Base-by-base conservation (phyloP, 2,888 invertebrate species). In the Steromphala cineraria region DNA sequence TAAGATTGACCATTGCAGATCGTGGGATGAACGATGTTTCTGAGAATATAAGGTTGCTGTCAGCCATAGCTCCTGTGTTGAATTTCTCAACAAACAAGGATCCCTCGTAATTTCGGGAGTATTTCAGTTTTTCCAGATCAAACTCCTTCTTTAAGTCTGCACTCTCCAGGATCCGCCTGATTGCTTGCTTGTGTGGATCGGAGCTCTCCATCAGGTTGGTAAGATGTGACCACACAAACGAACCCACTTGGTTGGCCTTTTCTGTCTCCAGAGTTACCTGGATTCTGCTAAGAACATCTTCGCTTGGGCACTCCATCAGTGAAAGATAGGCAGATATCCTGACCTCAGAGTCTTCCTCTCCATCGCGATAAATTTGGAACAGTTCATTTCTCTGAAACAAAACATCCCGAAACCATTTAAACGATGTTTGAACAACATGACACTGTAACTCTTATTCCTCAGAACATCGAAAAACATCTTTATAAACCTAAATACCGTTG, bases 171-270 rank as follows among this genome's bases (percentile, higher is more conserved):
- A 98, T 94, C 77, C 96, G 96, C 92, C 97, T 97, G 75, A 98
- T 96, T 91, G 97, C 96, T 53, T 97, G 96, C 82, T 96, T 96
- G 53, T 96, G 96, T 0, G 98, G 98, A 2, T 96, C 95, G 0
- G 97, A 96, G 0, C 98, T 97, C 88, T 97, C 96, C 82, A 96
- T 96, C 53, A 98, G 93, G 94, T 98, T 98, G 87, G 95, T 96
- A 71, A 99, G 94, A 93, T 98, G 98, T 79, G 97, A 97, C 98
- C 98, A 98, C 8, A 99, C 96, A 93, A 97, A 99, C 7, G 98
- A 97, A 17, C 97, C 98, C 19, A 98, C 98, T 95, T 98, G 98
- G 15, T 89, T 87, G 53, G 83, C 81, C 67, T 84, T 79, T 79
- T 89, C 90, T 2, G 75, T 80, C 53, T 83, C 82, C 82, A 89